A percentile compares a stretch with the other conserved stretches of the same genome.
phyloP scores from a whole-genome alignment of 2,888 invertebrate genomes.

The Disparrhopalites patrizii region DNA sequence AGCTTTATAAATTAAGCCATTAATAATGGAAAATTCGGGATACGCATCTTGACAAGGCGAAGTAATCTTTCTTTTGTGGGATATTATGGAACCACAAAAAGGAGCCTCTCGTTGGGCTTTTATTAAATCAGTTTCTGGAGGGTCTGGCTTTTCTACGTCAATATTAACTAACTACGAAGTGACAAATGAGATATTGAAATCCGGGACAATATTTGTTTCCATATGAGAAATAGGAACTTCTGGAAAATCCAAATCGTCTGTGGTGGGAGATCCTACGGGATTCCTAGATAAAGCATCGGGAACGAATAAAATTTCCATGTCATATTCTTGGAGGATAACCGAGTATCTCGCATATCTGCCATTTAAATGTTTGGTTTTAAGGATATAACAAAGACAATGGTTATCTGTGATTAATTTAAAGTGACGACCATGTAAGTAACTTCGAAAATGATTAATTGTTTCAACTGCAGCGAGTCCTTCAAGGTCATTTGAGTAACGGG shows the following conservation, averaged over 20 bases:
- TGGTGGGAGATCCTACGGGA: background rate
- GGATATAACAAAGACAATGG: constrained; percentile 32
- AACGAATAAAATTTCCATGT: constrained; percentile 37
- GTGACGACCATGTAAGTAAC: constrained; percentile 40
- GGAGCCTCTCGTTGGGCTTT: background rate
- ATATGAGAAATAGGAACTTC: background rate
- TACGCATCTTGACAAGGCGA: background rate
- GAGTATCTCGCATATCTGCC: constrained; percentile 37
- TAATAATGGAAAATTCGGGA: background rate
- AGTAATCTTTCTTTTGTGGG: background rate
- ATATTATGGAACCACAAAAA: background rate
- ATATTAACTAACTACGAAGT: background rate
- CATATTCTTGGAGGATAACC: constrained; percentile 33
- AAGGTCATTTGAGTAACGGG: constrained; percentile 41
- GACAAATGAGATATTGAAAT: too few relatives aligned
- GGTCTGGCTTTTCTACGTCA: background rate
- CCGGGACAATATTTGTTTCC: too few relatives aligned
- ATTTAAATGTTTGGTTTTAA: constrained; percentile 28
- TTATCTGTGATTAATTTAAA: constrained; percentile 48
- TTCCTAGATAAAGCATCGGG: constrained; percentile 51
- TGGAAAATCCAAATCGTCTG: background rate
- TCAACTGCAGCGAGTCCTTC: constrained; percentile 45
- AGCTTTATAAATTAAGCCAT: background rate
- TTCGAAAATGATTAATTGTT: constrained; percentile 41
- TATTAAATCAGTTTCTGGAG: background rate